phyloP scores from a whole-genome alignment of 1,140 invertebrate species.

The Caenorhabditis latens region DNA sequence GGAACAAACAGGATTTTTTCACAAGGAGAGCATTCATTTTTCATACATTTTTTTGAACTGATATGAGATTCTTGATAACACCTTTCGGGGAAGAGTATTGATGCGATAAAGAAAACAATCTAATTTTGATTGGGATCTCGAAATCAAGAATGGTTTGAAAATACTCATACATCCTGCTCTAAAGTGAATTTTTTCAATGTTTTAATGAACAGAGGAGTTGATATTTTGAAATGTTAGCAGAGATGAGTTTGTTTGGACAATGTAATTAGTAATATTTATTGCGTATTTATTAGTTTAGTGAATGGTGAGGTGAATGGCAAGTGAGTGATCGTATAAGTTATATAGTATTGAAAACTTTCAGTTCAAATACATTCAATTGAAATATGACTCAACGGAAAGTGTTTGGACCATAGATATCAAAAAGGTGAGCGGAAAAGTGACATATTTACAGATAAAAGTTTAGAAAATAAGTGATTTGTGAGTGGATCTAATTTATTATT shows the following conservation, averaged over 20 bases:
- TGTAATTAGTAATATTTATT: conserved; percentile 2
- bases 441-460: conserved; percentile 5
- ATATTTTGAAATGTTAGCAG: no score
- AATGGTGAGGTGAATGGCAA: conserved; percentile 40
- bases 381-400: not conserved
- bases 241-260: no score
- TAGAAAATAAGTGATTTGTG: not conserved
- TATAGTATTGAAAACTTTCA: not conserved
- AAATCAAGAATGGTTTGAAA: no score
- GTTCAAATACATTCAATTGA: not conserved
- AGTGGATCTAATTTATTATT: no score
- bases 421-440: not conserved
- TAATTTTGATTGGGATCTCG: no score
- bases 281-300: not conserved
- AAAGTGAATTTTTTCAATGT: no score
- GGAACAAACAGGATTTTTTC: not conserved
- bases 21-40: not conserved
- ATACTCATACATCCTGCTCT: no score
- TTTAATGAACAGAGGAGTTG: no score
- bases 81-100: no score
- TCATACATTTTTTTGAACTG: no score
- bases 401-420: not conserved
- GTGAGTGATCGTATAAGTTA: conserved; percentile 49
- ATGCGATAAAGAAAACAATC: no score
- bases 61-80: no score